Conservation (phyloP, 2,797 vertebrate genomes). For the Phylloscopus collybita region DNA sequence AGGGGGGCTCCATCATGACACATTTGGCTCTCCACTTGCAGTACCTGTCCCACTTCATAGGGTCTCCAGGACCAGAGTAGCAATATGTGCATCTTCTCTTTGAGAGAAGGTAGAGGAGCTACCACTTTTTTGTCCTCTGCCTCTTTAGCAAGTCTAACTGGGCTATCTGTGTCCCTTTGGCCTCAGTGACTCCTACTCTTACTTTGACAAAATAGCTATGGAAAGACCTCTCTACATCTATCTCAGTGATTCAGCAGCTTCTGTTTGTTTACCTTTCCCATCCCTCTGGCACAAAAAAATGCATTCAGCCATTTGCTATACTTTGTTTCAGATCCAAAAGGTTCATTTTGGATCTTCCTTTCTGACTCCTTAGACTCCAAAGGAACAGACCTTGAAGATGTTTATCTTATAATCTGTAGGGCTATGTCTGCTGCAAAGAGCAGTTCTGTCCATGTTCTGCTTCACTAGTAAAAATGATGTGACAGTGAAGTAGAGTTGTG, state of each 20-base stretch:
- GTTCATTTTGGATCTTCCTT: not conserved
- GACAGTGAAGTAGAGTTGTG: slow-evolving; percentile 9
- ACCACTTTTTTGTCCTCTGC: not conserved
- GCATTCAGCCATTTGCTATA: not conserved
- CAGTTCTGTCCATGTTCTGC: slow-evolving; percentile 26
- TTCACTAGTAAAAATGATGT: slow-evolving; percentile 39
- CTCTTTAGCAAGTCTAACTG: not conserved
- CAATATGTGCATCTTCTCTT: not conserved
- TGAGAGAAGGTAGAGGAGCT: not conserved
- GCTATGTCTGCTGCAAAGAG: not conserved
- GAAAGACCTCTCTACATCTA: not conserved
- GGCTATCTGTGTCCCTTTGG: not conserved
- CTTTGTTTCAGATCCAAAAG: not conserved
- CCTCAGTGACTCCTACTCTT: not conserved
- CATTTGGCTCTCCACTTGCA: not conserved
- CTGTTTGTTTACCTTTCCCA: not conserved
- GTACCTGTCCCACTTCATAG: not conserved
- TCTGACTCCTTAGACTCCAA: not conserved
- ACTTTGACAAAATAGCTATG: not conserved
- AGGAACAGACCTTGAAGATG: not conserved
- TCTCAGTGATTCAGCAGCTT: not conserved
- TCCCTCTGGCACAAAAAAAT: not conserved
- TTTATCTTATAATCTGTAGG: slow-evolving; percentile 15
- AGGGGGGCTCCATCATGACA: not conserved
- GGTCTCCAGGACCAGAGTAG: not conserved